Base-by-base conservation (phyloP, 2,113 vertebrate species). In the Leptocoma aspasia region DNA sequence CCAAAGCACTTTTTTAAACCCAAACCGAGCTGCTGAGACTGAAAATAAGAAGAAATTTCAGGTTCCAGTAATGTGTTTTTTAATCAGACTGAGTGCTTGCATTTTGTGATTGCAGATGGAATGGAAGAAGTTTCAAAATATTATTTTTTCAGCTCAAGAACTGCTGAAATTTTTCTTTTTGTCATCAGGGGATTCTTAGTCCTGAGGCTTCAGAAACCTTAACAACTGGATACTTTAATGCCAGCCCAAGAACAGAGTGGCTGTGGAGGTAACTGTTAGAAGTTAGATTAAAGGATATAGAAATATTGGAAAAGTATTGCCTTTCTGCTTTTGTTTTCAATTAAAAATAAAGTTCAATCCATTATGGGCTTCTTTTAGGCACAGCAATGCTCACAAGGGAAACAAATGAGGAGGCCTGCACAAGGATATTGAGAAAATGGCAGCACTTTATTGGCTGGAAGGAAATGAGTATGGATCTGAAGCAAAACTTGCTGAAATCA, bases 381-480 rank as follows among this genome's bases (percentile, higher is more conserved):
- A 42, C 6, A 2, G 14, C 45, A 64, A 31, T 1, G 1, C n/a
- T 78, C 65, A 68, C 26, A 87, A 20, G 42, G 64, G 65, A 91
- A 82, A 13, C 44, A 91, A 94, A 79, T 11, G 63, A 75, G 31
- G 44, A 79, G 76, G 6, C 12, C 11, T 86, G 44, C 2, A 47
- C 81, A 81, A 89, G 17, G 37, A 37, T 75, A 71, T 81, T 87
- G 73, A 85, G 53, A 57, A 91, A 95, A 72, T 82, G 86, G 65
- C 45, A 79, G 10, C 15, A 26, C 14, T 68, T 64, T 49, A 61
- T 76, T 90, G 70, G 70, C 8, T 69, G 37, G 70, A 72, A 92
- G 78, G 78, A 95, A 91, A 95, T 82, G 26, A 80, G 66, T 73
- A 82, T 77, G 59, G 70, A 80, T 85, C 42, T 87, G 70, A 72